Evolutionary conservation across 1,140 invertebrate species (phyloP).

Genomic region (Ooceraea biroi): DNA sequence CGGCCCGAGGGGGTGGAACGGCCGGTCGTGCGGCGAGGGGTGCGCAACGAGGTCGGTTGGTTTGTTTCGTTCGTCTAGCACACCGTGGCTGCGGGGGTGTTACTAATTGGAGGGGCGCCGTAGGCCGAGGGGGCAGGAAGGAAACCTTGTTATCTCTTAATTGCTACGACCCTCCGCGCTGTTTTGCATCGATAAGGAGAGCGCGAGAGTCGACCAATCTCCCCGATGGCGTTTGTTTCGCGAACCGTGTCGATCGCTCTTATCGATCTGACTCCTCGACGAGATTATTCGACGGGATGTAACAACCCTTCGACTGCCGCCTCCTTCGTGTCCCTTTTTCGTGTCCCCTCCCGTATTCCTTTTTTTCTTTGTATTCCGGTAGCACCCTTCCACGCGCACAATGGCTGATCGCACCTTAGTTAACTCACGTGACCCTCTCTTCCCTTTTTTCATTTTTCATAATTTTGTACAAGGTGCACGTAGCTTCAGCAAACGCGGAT

Average conservation of each 20-base stretch:
- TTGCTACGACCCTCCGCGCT: conserved; percentile 85
- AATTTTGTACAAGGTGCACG: no score
- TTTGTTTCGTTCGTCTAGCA: conserved; percentile 47
- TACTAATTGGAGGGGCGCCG: conserved; percentile 86
- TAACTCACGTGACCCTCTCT: no score
- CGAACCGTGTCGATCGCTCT: conserved; percentile 52
- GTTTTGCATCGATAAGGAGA: conserved; percentile 86
- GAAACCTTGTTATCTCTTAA: conserved; percentile 87
- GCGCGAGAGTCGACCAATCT: conserved; percentile 32
- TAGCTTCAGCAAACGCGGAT: no score
- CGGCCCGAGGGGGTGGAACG: conserved; percentile 22
- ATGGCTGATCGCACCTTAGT: no score
- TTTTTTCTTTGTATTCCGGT: no score
- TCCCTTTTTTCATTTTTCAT: no score
- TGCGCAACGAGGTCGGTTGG: conserved; percentile 66
- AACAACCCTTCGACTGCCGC: background rate
- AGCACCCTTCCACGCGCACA: no score
- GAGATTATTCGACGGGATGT: conserved; percentile 28
- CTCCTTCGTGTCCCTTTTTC: background rate
- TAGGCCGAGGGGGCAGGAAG: conserved; percentile 64
- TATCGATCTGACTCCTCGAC: conserved; percentile 51
- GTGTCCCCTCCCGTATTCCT: no score
- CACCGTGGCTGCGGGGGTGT: conserved; percentile 72
- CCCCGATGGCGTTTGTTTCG: conserved; percentile 31
- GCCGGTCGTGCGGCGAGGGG: conserved; percentile 58